Conservation (phyloP, 2,797 vertebrate genomes). For the Acanthurus leucopareius region DNA sequence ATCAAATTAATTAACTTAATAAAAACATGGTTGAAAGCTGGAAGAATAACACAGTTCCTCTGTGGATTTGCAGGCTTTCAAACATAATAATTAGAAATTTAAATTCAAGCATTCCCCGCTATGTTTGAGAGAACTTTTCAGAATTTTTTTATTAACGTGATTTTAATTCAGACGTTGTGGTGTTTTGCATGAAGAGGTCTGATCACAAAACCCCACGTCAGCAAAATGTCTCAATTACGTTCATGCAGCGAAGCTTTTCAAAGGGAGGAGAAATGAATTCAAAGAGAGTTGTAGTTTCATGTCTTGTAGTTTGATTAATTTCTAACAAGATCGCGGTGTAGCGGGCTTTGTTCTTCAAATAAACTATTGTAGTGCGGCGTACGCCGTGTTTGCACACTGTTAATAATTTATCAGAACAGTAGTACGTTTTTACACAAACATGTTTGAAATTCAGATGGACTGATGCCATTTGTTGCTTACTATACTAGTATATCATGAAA, state of each 20-base stretch:
- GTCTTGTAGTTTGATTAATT: constrained; percentile 26
- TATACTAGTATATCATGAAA: constrained; percentile 15
- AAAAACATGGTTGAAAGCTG: constrained; percentile 47
- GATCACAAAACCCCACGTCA: constrained; percentile 12
- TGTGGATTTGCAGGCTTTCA: constrained; percentile 28
- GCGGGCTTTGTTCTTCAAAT: constrained; percentile 28
- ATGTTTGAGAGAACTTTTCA: constrained; percentile 9
- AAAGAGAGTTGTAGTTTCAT: not conserved
- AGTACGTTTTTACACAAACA: constrained; percentile 1
- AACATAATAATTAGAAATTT: constrained; percentile 38
- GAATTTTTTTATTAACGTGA: constrained; percentile 18
- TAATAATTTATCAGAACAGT: constrained; percentile 45
- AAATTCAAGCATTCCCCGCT: not conserved
- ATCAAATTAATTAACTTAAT: constrained; percentile 60
- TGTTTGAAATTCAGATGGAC: constrained; percentile 39
- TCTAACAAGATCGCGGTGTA: not conserved
- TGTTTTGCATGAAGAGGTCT: constrained; percentile 12
- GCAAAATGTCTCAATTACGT: constrained; percentile 15
- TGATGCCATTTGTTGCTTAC: constrained; percentile 22
- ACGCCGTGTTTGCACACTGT: constrained; percentile 18
- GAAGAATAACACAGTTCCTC: constrained; percentile 21
- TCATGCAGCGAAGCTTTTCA: constrained; percentile 16
- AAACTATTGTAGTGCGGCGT: not conserved
- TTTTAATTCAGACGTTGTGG: not conserved
- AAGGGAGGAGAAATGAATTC: constrained; percentile 9